These are phyloP conservation scores for Scrobipalpa costella DNA, from an alignment of 2,888 invertebrate species.

Conservation along the genomic window DNA sequence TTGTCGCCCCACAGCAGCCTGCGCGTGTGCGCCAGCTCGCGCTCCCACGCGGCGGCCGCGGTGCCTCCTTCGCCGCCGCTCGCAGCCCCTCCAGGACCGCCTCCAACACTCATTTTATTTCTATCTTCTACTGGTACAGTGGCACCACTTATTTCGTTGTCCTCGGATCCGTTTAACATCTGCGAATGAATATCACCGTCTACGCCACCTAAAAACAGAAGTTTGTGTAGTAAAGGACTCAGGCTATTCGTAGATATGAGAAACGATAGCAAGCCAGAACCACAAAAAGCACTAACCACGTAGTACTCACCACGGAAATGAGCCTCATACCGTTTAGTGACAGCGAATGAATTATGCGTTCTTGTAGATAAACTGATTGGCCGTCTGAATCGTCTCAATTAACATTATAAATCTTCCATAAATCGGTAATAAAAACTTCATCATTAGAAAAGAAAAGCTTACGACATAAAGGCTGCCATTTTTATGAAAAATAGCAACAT, in stretches of 20 bases:
- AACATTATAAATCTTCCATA: conserved; percentile 63
- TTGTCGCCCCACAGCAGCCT: conserved; percentile 91
- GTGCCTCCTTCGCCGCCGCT: conserved; percentile 82
- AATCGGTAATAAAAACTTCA: conserved; percentile 66
- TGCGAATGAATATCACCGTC: conserved; percentile 48
- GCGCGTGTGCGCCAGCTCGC: conserved; percentile 87
- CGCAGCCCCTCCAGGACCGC: conserved; percentile 53
- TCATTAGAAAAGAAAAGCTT: conserved; percentile 71
- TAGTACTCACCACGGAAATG: conserved; percentile 71
- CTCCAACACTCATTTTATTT: conserved; percentile 68
- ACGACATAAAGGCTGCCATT: conserved; percentile 80
- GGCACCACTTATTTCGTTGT: conserved; percentile 50
- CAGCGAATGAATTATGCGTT: conserved; percentile 51
- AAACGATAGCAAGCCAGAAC: conserved; percentile 16
- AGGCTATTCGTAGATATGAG: not conserved
- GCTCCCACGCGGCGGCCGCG: conserved; percentile 64
- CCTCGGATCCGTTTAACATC: conserved; percentile 62
- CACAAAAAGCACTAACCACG: conserved; percentile 72
- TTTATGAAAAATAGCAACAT: conserved; percentile 70
- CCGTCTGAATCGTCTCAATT: conserved; percentile 54
- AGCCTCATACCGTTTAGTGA: conserved; percentile 62
- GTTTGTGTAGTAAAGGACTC: conserved; percentile 13
- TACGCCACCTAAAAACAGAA: conserved; percentile 51
- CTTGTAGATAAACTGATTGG: conserved; percentile 48
- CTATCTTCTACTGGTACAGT: conserved; percentile 46